Conservation (phyloP, 2,888 invertebrate genomes). For the Globia sparganii region DNA sequence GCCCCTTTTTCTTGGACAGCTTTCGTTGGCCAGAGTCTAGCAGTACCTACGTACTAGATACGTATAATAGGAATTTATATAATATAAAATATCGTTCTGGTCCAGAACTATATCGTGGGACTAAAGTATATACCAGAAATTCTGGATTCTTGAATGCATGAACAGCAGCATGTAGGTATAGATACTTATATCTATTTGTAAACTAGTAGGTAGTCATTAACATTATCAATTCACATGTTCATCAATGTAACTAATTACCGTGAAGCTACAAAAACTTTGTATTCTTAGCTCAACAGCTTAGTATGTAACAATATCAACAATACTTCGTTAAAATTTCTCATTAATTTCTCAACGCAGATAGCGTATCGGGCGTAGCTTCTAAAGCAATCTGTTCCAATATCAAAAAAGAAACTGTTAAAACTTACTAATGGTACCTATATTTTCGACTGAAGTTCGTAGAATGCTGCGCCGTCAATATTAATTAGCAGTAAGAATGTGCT, state of each 20-base stretch:
- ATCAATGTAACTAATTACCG: neutral
- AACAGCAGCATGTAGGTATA: too few relatives aligned
- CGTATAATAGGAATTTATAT: too few relatives aligned
- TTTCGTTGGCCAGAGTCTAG: too few relatives aligned
- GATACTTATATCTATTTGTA: too few relatives aligned
- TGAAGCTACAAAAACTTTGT: constrained; percentile 4
- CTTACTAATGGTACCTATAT: neutral
- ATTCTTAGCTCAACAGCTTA: neutral
- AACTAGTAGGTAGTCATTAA: neutral
- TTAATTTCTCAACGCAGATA: neutral
- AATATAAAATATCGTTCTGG: too few relatives aligned
- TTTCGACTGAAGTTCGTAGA: neutral
- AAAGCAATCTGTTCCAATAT: neutral
- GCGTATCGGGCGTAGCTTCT: neutral
- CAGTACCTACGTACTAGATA: too few relatives aligned
- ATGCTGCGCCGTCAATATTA: neutral
- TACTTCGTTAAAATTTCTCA: constrained; percentile 14
- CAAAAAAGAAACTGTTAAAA: neutral
- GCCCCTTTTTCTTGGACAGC: too few relatives aligned
- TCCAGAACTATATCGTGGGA: too few relatives aligned
- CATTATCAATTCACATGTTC: neutral
- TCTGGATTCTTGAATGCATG: too few relatives aligned
- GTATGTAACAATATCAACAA: neutral
- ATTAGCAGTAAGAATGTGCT: neutral
- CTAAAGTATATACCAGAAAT: too few relatives aligned